These are phyloP conservation scores for Apaloderma vittatum DNA, from an alignment of 2,113 vertebrate genomes.

Conservation along the genomic window DNA sequence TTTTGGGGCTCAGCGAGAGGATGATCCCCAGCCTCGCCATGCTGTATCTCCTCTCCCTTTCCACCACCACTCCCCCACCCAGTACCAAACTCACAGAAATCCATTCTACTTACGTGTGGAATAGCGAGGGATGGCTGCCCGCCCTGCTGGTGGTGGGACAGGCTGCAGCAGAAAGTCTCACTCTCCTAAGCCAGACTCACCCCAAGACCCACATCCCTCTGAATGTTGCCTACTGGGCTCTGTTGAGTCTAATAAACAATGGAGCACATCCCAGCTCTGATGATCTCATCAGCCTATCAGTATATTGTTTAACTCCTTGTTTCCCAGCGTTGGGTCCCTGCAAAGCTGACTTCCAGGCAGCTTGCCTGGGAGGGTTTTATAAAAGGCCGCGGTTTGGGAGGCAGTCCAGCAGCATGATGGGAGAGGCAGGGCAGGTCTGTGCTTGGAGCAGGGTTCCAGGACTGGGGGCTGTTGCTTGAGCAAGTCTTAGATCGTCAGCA, in stretches of 20 bases:
- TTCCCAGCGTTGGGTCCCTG: neutral
- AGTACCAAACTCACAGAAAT: neutral
- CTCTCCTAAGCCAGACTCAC: neutral
- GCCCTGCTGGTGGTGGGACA: neutral
- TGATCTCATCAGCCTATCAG: conserved; percentile 69
- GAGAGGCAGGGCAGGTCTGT: neutral
- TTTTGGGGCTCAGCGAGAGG: neutral
- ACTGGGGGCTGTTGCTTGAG: neutral
- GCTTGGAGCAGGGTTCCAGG: neutral
- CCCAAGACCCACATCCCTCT: conserved; percentile 13
- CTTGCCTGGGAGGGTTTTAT: neutral
- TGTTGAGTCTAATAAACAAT: conserved; percentile 47
- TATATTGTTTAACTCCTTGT: conserved; percentile 53
- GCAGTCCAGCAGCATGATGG: neutral
- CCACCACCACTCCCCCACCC: neutral
- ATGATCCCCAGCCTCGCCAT: accelerated
- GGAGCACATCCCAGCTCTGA: conserved; percentile 56
- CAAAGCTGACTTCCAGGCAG: neutral
- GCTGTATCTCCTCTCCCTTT: neutral
- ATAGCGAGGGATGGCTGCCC: neutral
- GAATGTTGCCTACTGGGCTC: conserved; percentile 26
- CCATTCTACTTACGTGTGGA: conserved; percentile 21
- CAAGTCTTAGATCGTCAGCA: neutral
- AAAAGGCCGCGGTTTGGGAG: neutral
- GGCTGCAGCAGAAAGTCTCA: neutral